Evolutionary conservation across 2,113 vertebrate species (phyloP).

Genomic region (Pseudolaguvia tuberculata): DNA sequence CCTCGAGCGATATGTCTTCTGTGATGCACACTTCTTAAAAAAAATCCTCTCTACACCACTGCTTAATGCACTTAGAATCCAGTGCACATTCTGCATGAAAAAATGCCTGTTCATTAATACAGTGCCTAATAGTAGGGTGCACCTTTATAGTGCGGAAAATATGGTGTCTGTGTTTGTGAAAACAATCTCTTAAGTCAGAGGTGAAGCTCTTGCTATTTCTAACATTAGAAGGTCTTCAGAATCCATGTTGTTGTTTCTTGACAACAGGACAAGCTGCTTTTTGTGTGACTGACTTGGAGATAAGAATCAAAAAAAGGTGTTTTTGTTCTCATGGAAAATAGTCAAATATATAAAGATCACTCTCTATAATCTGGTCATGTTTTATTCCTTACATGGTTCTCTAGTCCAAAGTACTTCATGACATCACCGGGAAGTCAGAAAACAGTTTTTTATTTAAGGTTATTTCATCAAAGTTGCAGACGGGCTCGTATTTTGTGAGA

Average conservation of each 20-base stretch:
- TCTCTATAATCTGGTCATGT: no score
- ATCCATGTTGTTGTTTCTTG: neutral
- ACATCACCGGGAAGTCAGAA: conserved; percentile 21
- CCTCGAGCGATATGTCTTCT: no score
- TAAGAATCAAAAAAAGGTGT: neutral
- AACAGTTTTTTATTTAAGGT: conserved; percentile 12
- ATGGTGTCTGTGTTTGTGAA: neutral
- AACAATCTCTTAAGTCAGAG: neutral
- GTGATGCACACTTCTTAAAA: no score
- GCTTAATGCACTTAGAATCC: no score
- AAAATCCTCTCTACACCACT: no score
- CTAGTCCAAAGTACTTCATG: neutral
- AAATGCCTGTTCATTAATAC: no score
- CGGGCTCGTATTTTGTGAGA: conserved; percentile 14
- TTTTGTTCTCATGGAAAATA: no score
- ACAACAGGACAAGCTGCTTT: neutral
- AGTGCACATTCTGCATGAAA: no score
- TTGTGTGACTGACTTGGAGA: neutral
- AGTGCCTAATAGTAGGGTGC: no score
- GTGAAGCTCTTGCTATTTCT: neutral
- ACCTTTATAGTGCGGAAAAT: no score
- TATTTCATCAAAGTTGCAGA: neutral
- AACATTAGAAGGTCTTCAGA: neutral
- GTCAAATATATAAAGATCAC: no score
- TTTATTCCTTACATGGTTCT: neutral